These are phyloP conservation scores for Thera obeliscata DNA, from an alignment of 2,888 invertebrate species.

Conservation along the genomic window DNA sequence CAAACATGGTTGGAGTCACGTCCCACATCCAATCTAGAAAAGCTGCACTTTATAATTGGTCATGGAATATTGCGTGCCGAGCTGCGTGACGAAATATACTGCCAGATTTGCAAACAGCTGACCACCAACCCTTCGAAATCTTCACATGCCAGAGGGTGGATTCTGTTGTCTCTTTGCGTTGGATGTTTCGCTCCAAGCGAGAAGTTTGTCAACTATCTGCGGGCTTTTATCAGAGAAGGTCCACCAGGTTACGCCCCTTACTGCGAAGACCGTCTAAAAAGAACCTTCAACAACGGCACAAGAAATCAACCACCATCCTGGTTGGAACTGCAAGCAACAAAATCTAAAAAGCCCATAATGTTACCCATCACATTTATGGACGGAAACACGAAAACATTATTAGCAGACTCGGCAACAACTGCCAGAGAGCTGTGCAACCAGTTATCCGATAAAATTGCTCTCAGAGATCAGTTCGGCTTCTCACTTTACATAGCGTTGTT, in stretches of 20 bases:
- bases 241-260: slow-evolving; percentile 99
- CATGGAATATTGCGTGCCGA: slow-evolving; percentile 98
- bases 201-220: slow-evolving; percentile 97
- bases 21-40: slow-evolving; percentile 98
- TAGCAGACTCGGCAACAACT: slow-evolving; percentile 99
- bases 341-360: slow-evolving; percentile 99
- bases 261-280: slow-evolving; percentile 97
- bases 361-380: slow-evolving; percentile 99
- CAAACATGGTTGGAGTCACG: slow-evolving; percentile 98
- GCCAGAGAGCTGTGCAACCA: slow-evolving; percentile 98
- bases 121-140: slow-evolving; percentile 98
- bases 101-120: slow-evolving; percentile 99
- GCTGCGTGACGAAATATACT: slow-evolving; percentile 98
- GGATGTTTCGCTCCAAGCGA: slow-evolving; percentile 99
- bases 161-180: slow-evolving; percentile 97
- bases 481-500: slow-evolving; percentile 99
- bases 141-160: slow-evolving; percentile 99
- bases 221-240: slow-evolving; percentile 98
- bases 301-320: slow-evolving; percentile 99
- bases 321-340: slow-evolving; percentile 98
- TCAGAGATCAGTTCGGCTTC: slow-evolving; percentile 99
- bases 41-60: slow-evolving; percentile 99
- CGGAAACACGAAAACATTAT: slow-evolving; percentile 97
- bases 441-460: slow-evolving; percentile 96
- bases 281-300: slow-evolving; percentile 99